A percentile compares a stretch with the other conserved stretches of the same genome.
phyloP scores from a whole-genome alignment of 2,888 invertebrate genomes.

The Drosophila sordidapex region DNA sequence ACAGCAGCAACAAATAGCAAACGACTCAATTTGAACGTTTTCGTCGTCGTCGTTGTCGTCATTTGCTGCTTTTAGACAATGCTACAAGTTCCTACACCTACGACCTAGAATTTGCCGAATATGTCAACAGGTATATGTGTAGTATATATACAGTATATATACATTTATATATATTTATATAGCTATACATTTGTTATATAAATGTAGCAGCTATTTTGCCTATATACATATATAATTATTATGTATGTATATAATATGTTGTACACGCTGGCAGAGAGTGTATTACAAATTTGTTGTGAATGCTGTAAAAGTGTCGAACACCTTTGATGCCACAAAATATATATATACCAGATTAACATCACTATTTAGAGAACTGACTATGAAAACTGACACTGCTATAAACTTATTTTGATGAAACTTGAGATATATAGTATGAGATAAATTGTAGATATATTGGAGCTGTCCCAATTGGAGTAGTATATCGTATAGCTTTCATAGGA shows the following conservation, averaged over 20 bases:
- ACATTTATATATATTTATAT: constrained; percentile 21
- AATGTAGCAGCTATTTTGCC: constrained; percentile 35
- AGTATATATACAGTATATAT: constrained; percentile 6
- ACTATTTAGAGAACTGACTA: background rate
- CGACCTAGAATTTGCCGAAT: constrained; percentile 79
- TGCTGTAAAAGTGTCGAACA: background rate
- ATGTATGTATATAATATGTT: constrained; percentile 17
- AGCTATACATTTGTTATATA: constrained; percentile 32
- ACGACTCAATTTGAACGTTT: constrained; percentile 31
- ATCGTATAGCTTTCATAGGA: background rate
- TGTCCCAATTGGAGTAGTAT: background rate
- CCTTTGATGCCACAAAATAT: background rate
- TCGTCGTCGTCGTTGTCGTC: constrained; percentile 57
- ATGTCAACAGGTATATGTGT: constrained; percentile 77
- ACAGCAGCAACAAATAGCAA: background rate
- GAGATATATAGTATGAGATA: background rate
- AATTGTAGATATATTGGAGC: background rate
- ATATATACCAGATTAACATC: background rate
- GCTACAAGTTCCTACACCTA: constrained; percentile 78
- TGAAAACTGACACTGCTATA: background rate
- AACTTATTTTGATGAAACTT: background rate
- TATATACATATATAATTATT: constrained; percentile 29
- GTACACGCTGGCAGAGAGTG: background rate
- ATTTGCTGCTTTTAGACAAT: constrained; percentile 77
- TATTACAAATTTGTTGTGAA: constrained; percentile 1